A percentile compares a stretch with the other conserved stretches of the same genome.
phyloP scores from a whole-genome alignment of 2,888 invertebrate species.

The Drosophila helvetica region DNA sequence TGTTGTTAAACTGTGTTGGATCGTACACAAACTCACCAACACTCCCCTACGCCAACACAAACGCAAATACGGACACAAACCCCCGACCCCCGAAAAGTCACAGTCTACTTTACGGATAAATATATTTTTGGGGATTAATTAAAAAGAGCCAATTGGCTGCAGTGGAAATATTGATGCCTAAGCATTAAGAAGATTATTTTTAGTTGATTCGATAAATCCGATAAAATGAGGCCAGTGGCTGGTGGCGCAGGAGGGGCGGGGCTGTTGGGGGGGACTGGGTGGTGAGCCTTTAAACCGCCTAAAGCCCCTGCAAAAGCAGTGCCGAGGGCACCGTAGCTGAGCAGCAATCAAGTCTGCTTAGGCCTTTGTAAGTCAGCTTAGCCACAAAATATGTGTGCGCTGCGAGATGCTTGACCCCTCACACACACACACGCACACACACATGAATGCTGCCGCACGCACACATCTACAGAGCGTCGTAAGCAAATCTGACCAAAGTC shows the following conservation, averaged over 20 bases:
- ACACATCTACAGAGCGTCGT: background rate
- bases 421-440: conserved; percentile 18
- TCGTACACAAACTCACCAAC: background rate
- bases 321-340: too few relatives aligned
- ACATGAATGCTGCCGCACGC: background rate
- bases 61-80: background rate
- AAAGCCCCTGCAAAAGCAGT: conserved; percentile 24
- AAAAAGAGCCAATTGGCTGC: conserved; percentile 12
- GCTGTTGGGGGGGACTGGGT: conserved; percentile 22
- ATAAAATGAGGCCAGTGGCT: too few relatives aligned
- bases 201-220: conserved; percentile 5
- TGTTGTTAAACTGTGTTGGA: too few relatives aligned
- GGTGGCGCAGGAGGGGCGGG: background rate
- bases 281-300: conserved; percentile 54
- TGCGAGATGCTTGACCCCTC: conserved; percentile 40
- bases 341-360: conserved; percentile 9
- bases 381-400: conserved; percentile 36
- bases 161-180: conserved; percentile 35
- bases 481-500: conserved; percentile 16
- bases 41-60: background rate
- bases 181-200: conserved; percentile 33
- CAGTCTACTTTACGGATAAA: conserved; percentile 18
- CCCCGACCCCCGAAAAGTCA: background rate
- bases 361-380: conserved; percentile 48
- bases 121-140: conserved; percentile 20